Base-by-base conservation (phyloP, 2,888 invertebrate genomes). In the Idaea biselata region DNA sequence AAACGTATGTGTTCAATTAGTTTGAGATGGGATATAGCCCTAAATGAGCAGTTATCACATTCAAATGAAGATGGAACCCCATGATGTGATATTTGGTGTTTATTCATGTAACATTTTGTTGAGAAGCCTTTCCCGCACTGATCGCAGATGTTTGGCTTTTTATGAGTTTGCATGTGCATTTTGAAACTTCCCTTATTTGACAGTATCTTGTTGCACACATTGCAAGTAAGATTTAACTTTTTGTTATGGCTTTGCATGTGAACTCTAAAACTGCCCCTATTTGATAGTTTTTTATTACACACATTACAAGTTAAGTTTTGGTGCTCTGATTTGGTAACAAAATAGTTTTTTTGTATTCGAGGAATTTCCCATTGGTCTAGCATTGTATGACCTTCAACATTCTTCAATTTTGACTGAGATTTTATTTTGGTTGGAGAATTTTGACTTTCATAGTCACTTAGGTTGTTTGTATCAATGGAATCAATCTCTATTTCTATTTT, bases 181-280 rank as follows among this genome's bases (percentile, higher is more conserved):
- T 81, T 72, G 18, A 82, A 89, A 0, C 89, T 86, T 1, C 74
- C 59, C 5, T 69, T 75, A 56, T 86, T 89, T 0, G 87, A 82
- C 32, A 90, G 71, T 0, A 78, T 73, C 72, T 83, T 87, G 1
- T 81, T 72, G 63, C 91, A 91, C 55, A 87, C 69, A 31, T 81
- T 76, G 62, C 91, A 91, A 14, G 70, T 63, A 25, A 84, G 71
- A 25, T 25, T 25, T 25, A 25, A 25, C 1, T 78, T 87, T 2
- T 82, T 81, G 0, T 73, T 85, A 58, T 91, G 91, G 1, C 86
- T 74, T 72, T 88, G 84, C 88, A 89, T 89, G 54, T 91, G 91
- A 57, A 82, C 77, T 16, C 80, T 72, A 18, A 82, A 89, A 0
- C 89, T 86, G 1, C 74, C 59, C 5, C 69, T 75, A 56, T 86